Base-by-base conservation (phyloP, 2,797 vertebrate species). In the Paedocypris micromegethes region DNA sequence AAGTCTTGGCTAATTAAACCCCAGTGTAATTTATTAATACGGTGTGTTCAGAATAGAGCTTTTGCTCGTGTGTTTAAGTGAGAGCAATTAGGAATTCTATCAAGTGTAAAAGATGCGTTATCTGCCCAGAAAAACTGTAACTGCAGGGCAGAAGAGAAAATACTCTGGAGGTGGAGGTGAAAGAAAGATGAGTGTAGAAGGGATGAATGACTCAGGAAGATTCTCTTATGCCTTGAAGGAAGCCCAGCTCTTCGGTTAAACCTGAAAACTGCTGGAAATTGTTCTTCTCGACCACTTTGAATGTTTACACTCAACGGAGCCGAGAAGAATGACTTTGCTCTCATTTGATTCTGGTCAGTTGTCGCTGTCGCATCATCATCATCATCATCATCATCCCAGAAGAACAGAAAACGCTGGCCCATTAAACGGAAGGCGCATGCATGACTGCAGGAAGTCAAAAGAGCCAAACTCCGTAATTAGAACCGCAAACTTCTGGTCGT, bases 1-100 rank as follows among this genome's bases (percentile, higher is more conserved):
- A 44, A 49, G 61, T 55, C 9, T 47, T 41, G 67, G 58, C 70
- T 76, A 73, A 76, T 73, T 73, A 69, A 72, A 54, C 52, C 66
- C 53, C 52, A 48, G 70, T 70, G 67, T 70, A 76, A 76, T 76
- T 73, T 73, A 66, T 76, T 70, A 73, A 72, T 52, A 57, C 59
- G 69, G 60, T 72, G 70, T 65, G 52, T 59, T 63, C 58, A 54
- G 59, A 56, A 69, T 72, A 52, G 58, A 59, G 50, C 55, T 56
- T 61, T 47, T 38, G 53, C 70, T 51, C 62, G 58, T 58, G 58
- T 42, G 52, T 61, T 70, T 70, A 66, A 72, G 67, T 64, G 75
- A 70, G 62, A 53, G 62, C 70, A 76, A 70, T 76, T 76, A 73
- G 66, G 66, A 58, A 70, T 49, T 55, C 59, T 55, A 66, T 66